phyloP scores from a whole-genome alignment of 2,113 vertebrate species.

The Microcebus ravelobensis region DNA sequence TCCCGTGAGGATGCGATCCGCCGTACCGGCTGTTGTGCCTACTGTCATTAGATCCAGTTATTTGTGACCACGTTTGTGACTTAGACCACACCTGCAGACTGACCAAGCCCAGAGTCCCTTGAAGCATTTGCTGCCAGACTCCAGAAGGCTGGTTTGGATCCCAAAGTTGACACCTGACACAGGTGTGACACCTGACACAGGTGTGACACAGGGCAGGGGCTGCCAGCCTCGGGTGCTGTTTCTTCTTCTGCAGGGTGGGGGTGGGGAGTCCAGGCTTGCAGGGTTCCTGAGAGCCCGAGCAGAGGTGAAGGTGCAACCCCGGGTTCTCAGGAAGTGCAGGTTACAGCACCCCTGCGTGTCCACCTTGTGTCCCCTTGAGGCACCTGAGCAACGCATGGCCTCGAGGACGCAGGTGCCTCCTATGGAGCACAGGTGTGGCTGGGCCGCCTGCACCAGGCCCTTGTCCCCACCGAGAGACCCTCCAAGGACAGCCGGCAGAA shows the following conservation, averaged over 20 bases:
- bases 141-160: no score
- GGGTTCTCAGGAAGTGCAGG: no score
- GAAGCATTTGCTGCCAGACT: rapidly evolving
- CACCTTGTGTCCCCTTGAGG: not conserved
- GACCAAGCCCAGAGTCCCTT: rapidly evolving
- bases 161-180: rapidly evolving
- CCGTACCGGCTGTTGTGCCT: rapidly evolving
- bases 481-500: not conserved
- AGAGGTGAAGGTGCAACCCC: rapidly evolving
- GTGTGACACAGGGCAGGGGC: rapidly evolving
- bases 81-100: rapidly evolving
- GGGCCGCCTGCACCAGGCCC: not conserved
- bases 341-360: rapidly evolving
- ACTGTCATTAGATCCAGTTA: rapidly evolving
- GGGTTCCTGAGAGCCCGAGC: rapidly evolving
- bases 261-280: rapidly evolving
- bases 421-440: rapidly evolving
- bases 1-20: rapidly evolving
- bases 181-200: no score
- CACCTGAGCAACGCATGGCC: no score
- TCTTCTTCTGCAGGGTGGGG: rapidly evolving
- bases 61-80: rapidly evolving
- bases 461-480: not conserved
- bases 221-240: rapidly evolving
- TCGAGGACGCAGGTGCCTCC: rapidly evolving